Base-by-base conservation (phyloP, 2,888 invertebrate species). In the Hemaris fuciformis region DNA sequence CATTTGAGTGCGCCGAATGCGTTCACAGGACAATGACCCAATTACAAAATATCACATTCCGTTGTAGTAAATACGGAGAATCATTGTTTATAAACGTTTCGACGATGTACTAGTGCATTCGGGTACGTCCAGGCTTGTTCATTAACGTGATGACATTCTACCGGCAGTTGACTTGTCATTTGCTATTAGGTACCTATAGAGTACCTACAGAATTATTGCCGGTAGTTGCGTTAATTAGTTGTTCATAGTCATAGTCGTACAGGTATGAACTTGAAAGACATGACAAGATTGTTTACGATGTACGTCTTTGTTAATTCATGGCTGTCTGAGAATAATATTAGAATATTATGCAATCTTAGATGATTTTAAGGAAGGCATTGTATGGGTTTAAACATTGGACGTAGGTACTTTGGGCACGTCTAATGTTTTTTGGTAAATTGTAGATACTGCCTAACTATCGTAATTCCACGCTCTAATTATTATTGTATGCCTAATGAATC, bases 101-200 rank as follows among this genome's bases (percentile, higher is more conserved):
- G 8, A 48, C 25, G 48, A 20, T 25, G 53, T 41, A 23, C 13
- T 27, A 41, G 60, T 60, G 53, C 31, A 53, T 53, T 53, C 18
- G 18, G 31, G 18, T 41, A 20, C 48, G 68, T 62, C 67, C 72
- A 76, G 77, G 70, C 66, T 69, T 61, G 77, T 74, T 80, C 76
- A 82, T 81, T 79, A 72, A 68, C 66, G 75, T 79, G 76, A 80
- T 69, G 73, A 73, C 70, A 63, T 69, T 71, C 62, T 60, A 64
- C 66, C 70, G 71, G 68, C 62, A 63, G 59, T 63, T 59, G 65
- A 6, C 48, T 15, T 48, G 25, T 48, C 15, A 15, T 48, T 48
- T 8, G 8, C 48, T 25, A 23, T 43, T 53, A 46, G 23, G 22
- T 23, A 13, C 10, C 23, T 46, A 23, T 5, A n/a, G n/a, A 38